A percentile compares a stretch with the other conserved stretches of the same genome.
Conservation (phyloP, 92 coral and sea anemone species). For the Actinernus sp. region DNA sequence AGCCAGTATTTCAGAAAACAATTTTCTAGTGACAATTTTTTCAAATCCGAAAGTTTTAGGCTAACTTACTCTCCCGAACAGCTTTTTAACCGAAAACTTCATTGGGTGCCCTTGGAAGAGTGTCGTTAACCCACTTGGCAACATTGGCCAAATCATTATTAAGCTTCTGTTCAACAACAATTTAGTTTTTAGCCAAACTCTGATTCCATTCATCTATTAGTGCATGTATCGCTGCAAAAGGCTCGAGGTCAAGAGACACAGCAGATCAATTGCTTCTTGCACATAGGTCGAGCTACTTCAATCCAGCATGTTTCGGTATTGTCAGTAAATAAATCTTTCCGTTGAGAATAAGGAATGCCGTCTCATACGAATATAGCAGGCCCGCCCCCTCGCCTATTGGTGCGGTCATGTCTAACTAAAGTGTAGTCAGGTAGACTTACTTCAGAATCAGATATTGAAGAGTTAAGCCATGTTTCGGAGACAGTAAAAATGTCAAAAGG, state of each 20-base stretch:
- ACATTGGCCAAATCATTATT: too few relatives aligned
- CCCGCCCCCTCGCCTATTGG: constrained; percentile 41
- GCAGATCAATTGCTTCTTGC: constrained; percentile 19
- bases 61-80: too few relatives aligned
- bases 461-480: constrained; percentile 56
- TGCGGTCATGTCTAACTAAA: constrained; percentile 41
- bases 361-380: constrained; percentile 33
- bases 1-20: too few relatives aligned
- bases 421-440: constrained; percentile 24
- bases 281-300: constrained; percentile 42
- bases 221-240: constrained; percentile 2
- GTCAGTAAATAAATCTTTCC: constrained; percentile 28
- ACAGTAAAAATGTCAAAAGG: constrained; percentile 45
- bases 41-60: too few relatives aligned
- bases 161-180: too few relatives aligned
- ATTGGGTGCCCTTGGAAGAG: too few relatives aligned
- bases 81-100: too few relatives aligned
- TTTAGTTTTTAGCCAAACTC: too few relatives aligned
- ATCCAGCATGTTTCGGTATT: constrained; percentile 33
- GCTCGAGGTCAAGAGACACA: constrained; percentile 24
- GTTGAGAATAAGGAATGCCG: constrained; percentile 43
- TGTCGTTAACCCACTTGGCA: too few relatives aligned
- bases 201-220: too few relatives aligned
- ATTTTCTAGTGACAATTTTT: too few relatives aligned
- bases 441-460: constrained; percentile 35